phyloP scores from a whole-genome alignment of 2,888 invertebrate species.

The Cepaea hortensis region DNA sequence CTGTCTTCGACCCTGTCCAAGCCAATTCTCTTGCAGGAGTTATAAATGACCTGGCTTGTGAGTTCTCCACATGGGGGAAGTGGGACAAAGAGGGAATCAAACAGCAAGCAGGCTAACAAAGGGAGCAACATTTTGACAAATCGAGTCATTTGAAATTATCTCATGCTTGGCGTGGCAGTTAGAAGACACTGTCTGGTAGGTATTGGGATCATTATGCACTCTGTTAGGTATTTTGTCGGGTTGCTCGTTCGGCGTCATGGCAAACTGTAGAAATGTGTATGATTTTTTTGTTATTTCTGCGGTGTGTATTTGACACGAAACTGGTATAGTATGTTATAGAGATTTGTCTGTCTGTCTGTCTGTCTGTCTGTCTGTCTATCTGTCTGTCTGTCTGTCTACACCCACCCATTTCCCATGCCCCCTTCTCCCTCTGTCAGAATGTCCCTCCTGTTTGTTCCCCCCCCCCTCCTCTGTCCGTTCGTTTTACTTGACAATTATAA shows the following conservation, averaged over 20 bases:
- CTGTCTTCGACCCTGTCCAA: conserved; percentile 2
- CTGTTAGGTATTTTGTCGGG: background rate
- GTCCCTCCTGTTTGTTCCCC: background rate
- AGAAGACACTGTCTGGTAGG: background rate
- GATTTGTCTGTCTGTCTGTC: background rate
- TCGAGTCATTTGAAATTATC: conserved; percentile 18
- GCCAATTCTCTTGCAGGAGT: background rate
- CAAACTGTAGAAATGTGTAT: background rate
- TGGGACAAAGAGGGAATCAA: background rate
- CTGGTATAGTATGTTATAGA: no score
- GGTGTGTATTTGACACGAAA: background rate
- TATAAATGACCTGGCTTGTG: background rate
- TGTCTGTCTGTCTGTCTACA: background rate
- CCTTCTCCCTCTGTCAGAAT: no score
- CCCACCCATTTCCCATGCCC: no score
- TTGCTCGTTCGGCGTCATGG: background rate
- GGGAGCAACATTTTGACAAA: background rate
- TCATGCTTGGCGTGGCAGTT: background rate
- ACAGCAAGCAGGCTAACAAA: background rate
- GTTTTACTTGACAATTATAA: no score
- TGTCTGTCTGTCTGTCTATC: background rate
- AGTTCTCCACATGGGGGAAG: background rate
- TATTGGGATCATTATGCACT: background rate
- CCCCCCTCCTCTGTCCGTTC: background rate
- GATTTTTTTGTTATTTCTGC: background rate